A percentile compares a stretch with the other conserved stretches of the same genome.
Evolutionary conservation across 2,888 invertebrate species (phyloP).

Genomic region (Neoascia interrupta): DNA sequence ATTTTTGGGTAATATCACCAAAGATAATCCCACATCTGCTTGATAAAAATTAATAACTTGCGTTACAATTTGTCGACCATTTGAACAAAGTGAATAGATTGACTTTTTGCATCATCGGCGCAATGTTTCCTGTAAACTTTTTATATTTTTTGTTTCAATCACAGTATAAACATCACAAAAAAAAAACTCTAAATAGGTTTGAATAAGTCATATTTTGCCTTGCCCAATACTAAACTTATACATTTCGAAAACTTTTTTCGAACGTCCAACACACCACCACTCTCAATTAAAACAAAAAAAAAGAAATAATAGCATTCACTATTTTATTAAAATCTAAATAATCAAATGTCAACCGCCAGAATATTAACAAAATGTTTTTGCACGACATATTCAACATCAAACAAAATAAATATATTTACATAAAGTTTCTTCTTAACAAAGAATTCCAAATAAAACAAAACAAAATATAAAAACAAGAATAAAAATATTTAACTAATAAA

Average conservation of each 20-base stretch:
- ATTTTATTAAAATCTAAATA: constrained; percentile 54
- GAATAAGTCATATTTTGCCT: constrained; percentile 14
- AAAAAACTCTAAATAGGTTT: neutral
- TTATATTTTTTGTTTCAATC: neutral
- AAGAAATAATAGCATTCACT: constrained; percentile 50
- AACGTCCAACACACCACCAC: constrained; percentile 64
- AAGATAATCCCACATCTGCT: too few species aligned
- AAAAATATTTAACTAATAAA: constrained; percentile 13
- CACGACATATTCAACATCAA: constrained; percentile 43
- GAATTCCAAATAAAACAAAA: constrained; percentile 7
- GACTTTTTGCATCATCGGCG: too few species aligned
- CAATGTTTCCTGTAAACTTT: too few species aligned
- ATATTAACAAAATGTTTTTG: constrained; percentile 10
- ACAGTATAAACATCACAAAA: neutral
- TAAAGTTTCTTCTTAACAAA: constrained; percentile 52
- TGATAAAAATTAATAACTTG: too few species aligned
- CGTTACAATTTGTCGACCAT: too few species aligned
- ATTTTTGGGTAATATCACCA: too few species aligned
- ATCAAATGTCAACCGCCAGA: constrained; percentile 48
- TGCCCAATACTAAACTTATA: constrained; percentile 35
- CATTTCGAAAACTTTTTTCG: constrained; percentile 54
- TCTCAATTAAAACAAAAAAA: constrained; percentile 32
- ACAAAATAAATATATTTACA: constrained; percentile 48
- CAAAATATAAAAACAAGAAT: constrained; percentile 9
- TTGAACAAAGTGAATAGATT: too few species aligned